Evolutionary conservation across 2,797 vertebrate species (phyloP).

Genomic region (Tinamus major): DNA sequence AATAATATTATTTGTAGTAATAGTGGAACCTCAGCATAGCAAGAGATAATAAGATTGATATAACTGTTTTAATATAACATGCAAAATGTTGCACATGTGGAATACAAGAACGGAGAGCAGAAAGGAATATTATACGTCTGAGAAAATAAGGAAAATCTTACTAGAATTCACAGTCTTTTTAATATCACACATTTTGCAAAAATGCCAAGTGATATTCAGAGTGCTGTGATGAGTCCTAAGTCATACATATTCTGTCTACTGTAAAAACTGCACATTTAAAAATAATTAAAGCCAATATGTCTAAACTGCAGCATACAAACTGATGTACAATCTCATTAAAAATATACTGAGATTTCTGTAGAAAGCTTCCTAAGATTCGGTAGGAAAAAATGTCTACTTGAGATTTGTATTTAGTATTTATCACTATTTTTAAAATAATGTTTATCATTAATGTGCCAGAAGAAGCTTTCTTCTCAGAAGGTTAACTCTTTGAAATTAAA

Average conservation of each 20-base stretch:
- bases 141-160: constrained; percentile 65
- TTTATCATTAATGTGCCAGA: constrained; percentile 52
- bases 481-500: constrained; percentile 61
- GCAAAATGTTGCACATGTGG: constrained; percentile 39
- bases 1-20: constrained; percentile 5
- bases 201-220: constrained; percentile 63
- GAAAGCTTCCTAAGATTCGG: constrained; percentile 34
- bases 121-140: constrained; percentile 9
- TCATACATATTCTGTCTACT: constrained; percentile 55
- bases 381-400: constrained; percentile 43
- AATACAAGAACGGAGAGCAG: constrained; percentile 29
- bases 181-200: constrained; percentile 64
- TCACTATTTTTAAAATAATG: constrained; percentile 45
- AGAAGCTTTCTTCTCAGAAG: constrained; percentile 68
- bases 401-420: constrained; percentile 40
- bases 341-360: constrained; percentile 52
- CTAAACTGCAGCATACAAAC: constrained; percentile 62
- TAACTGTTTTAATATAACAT: constrained; percentile 53
- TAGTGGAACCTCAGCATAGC: neutral
- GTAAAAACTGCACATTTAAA: constrained; percentile 69
- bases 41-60: neutral
- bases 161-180: constrained; percentile 62
- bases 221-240: constrained; percentile 52
- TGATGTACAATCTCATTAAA: constrained; percentile 69
- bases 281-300: constrained; percentile 68